Evolutionary conservation across 2,888 invertebrate species (phyloP), one percentile per base, ranked within the genome.

Genomic region (Adelphocoris suturalis): DNA sequence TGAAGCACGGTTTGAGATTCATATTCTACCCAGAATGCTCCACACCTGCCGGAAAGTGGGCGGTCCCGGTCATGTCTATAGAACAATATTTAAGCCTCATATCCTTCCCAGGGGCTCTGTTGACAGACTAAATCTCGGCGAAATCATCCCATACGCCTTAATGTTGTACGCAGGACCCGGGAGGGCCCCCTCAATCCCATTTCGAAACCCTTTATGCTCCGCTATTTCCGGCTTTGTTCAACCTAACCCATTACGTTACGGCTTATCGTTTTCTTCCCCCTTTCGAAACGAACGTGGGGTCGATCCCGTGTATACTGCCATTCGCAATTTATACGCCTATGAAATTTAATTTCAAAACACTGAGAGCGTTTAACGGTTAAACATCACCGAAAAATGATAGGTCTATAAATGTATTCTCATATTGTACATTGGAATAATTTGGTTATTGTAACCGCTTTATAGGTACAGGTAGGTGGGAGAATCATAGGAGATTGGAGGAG

Each of bases 261-360:
- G 68, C 68, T 68, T 68, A 68, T 68, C 68, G 68, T 68, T 68
- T 68, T 68, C 68, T 68, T 68, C 68, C 68, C 68, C 68, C 68
- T 68, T 68, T 68, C 37, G 68, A 68, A 68, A 68, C 68, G 68
- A 68, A 19, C 68, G 68, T 68, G 68, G 68, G 68, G 68, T 23
- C 68, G 68, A 68, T 5, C 11, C 27, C 11, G 23, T 23, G 68
- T 68, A 12, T 68, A 68, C 68, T 23, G 68, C 68, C 68, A 68
- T 68, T 68, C 68, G 68, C 68, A 68, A 68, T 68, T 68, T 68
- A 68, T 68, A 68, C 68, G 23, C 23, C 68, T 13, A 23, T 68
- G 68, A 23, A 68, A 68, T 68, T 68, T 68, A 68, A 68, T 68
- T 68, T 68, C 16, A n/a, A 57, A 57, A 57, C 57, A 57, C 57